Evolutionary conservation across 2,113 vertebrate genomes (phyloP).

Genomic region (Phyllopteryx taeniolatus): DNA sequence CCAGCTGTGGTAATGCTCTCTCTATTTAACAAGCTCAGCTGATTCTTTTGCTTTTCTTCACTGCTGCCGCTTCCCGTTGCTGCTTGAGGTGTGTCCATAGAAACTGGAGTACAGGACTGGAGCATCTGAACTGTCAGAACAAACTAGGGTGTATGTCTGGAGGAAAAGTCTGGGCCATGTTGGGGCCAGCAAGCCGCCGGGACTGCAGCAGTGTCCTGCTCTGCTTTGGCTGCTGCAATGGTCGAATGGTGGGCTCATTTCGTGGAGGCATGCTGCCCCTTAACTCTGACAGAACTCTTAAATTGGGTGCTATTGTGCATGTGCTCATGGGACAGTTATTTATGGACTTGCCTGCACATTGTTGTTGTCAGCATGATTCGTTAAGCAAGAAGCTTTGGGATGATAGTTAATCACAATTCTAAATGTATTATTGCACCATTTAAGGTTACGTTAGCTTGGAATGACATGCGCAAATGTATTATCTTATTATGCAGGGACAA

Average conservation of each 20-base stretch:
- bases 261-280: conserved; percentile 58
- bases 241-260: conserved; percentile 80
- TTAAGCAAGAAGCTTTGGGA: background rate
- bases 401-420: too few relatives aligned
- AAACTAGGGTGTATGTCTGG: conserved; percentile 45
- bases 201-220: conserved; percentile 75
- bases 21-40: conserved; percentile 32
- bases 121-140: conserved; percentile 44
- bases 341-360: conserved; percentile 12
- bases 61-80: conserved; percentile 33
- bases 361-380: background rate
- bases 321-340: background rate
- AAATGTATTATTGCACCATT: background rate
- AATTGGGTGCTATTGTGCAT: conserved; percentile 5
- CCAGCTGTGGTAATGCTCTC: conserved; percentile 22
- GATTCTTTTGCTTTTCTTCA: conserved; percentile 28
- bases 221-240: conserved; percentile 83
- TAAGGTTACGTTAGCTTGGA: background rate
- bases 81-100: conserved; percentile 53
- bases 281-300: conserved; percentile 16
- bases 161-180: conserved; percentile 64
- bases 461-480: too few relatives aligned
- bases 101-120: conserved; percentile 46
- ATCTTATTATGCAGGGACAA: too few relatives aligned
- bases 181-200: conserved; percentile 65